Percentiles rank a stretch among this genome's conserved stretches.
These are phyloP conservation scores for Micrasema minimum DNA, from an alignment of 1,140 invertebrate species.

Conservation along the genomic window DNA sequence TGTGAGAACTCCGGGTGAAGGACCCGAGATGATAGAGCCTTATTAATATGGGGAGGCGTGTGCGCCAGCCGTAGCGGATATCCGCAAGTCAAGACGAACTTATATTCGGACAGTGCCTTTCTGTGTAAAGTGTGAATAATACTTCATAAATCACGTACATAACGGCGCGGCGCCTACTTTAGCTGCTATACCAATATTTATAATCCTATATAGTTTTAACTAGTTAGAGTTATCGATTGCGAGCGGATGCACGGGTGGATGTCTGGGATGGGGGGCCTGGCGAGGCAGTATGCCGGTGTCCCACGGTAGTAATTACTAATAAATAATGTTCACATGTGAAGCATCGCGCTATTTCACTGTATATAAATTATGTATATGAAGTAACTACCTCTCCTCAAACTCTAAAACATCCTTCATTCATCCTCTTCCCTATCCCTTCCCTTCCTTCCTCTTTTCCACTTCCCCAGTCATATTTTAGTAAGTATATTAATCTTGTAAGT, in stretches of 20 bases:
- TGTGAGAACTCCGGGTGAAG: constrained; percentile 15
- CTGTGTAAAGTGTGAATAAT: neutral
- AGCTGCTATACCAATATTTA: neutral
- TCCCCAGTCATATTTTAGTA: too few relatives aligned
- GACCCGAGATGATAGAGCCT: neutral
- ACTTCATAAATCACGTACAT: neutral
- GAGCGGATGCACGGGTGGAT: too few relatives aligned
- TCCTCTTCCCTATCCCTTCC: too few relatives aligned
- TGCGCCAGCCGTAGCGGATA: constrained; percentile 18
- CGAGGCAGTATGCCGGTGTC: too few relatives aligned
- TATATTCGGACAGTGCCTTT: neutral
- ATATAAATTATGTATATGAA: too few relatives aligned
- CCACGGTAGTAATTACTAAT: neutral
- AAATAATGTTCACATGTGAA: too few relatives aligned
- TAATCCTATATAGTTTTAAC: neutral
- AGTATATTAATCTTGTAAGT: too few relatives aligned
- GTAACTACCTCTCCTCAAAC: too few relatives aligned
- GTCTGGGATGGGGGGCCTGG: too few relatives aligned
- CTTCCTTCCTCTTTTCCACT: too few relatives aligned
- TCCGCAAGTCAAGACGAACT: constrained; percentile 14
- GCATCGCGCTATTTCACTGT: too few relatives aligned
- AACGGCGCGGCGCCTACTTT: neutral
- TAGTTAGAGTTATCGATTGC: neutral
- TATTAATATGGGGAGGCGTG: neutral
- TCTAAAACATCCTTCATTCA: too few relatives aligned